Percentiles rank a stretch among this genome's conserved stretches.
phyloP scores from a whole-genome alignment of 2,888 invertebrate species.

The Hydraecia micacea region DNA sequence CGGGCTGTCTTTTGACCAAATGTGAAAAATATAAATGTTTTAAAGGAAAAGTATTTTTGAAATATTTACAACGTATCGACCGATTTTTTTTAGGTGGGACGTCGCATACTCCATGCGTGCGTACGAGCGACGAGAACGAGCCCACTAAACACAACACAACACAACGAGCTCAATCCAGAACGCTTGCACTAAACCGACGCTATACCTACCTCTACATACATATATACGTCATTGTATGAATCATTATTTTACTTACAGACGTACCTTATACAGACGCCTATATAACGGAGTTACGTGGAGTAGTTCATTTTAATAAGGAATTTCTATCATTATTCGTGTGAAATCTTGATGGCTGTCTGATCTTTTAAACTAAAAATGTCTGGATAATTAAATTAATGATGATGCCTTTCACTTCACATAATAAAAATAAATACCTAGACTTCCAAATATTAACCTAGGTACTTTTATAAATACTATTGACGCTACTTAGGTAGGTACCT shows the following conservation, averaged over 20 bases:
- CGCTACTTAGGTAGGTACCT: background rate
- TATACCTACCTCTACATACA: constrained; percentile 62
- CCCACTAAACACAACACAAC: constrained; percentile 73
- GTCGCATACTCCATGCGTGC: constrained; percentile 72
- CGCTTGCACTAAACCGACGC: constrained; percentile 71
- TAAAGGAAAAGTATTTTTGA: constrained; percentile 30
- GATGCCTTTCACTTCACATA: background rate
- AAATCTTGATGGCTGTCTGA: background rate
- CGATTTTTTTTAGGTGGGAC: constrained; percentile 62
- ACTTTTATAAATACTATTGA: background rate
- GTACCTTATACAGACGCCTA: constrained; percentile 29
- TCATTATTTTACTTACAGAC: constrained; percentile 64
- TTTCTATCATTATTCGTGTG: background rate
- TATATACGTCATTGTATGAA: constrained; percentile 68
- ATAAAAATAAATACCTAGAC: background rate
- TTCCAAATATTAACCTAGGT: background rate
- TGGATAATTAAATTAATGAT: background rate
- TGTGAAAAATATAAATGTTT: constrained; percentile 11
- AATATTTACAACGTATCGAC: constrained; percentile 55
- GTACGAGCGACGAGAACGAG: constrained; percentile 74
- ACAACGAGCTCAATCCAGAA: constrained; percentile 70
- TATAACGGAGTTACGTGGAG: background rate
- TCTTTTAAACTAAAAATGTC: background rate
- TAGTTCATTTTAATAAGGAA: constrained; percentile 6
- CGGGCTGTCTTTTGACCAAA: constrained; percentile 14